A percentile compares a stretch with the other conserved stretches of the same genome.
phyloP scores from a whole-genome alignment of 2,797 vertebrate genomes.

The Paguma larvata region DNA sequence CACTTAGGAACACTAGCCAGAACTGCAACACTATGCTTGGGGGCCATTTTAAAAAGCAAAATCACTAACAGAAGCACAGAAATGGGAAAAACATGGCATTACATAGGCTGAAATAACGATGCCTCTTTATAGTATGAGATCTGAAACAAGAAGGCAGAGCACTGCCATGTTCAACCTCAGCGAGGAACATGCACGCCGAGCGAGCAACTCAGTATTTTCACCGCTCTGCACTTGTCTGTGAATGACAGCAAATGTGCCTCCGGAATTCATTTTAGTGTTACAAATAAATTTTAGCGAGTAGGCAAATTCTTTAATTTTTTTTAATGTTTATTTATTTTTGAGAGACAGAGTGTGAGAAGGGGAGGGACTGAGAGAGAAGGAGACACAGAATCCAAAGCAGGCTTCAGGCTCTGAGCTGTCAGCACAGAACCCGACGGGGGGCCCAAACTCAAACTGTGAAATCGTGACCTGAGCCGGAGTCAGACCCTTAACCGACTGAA shows the following conservation, averaged over 20 bases:
- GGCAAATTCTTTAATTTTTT: neutral
- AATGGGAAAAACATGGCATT: neutral
- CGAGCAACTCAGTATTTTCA: neutral
- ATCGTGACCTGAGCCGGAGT: too few relatives aligned
- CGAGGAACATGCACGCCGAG: neutral
- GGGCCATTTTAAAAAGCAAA: neutral
- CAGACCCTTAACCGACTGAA: too few relatives aligned
- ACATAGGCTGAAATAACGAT: neutral
- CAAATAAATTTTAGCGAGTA: conserved; percentile 1
- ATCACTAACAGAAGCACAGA: conserved; percentile 6
- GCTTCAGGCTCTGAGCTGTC: too few relatives aligned
- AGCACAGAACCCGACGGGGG: too few relatives aligned
- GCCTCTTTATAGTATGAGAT: conserved; percentile 6
- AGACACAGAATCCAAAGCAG: too few relatives aligned
- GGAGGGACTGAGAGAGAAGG: too few relatives aligned
- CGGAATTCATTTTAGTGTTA: neutral
- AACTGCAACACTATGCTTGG: neutral
- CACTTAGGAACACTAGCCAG: conserved; percentile 18
- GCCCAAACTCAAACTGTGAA: too few relatives aligned
- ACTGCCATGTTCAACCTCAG: neutral
- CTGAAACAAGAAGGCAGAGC: neutral
- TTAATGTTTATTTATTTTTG: too few relatives aligned
- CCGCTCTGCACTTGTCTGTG: neutral
- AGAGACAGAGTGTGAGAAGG: too few relatives aligned
- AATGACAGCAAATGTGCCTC: neutral